Base-by-base conservation (phyloP, 2,888 invertebrate species). In the Drosophila falleni region DNA sequence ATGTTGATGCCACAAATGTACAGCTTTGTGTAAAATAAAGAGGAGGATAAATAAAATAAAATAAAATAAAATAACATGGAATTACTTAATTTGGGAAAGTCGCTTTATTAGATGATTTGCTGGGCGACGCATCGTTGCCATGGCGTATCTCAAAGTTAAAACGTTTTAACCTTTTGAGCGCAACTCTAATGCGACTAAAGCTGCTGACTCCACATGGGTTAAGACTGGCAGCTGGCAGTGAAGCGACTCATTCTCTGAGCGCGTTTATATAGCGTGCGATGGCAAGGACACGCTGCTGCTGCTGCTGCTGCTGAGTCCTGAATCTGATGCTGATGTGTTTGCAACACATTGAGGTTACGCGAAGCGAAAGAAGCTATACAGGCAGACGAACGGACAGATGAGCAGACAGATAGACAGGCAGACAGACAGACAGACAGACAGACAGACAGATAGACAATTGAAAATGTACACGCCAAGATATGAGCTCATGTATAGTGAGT, bases 291-390 rank as follows among this genome's bases (percentile, higher is more conserved):
- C 53, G 29, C 58, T 58, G 53, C n/a, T n/a, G n/a, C n/a, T 19
- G 19, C 19, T 19, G 19, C 19, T 54, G 55, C 16, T 50, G 19
- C 26, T 42, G 77, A 71, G 54, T 65, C 58, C 72, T 66, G 66
- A 71, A 63, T 66, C 67, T 55, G 68, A 72, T 68, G 76, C 58
- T 76, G 73, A 72, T 76, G 78, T 76, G 68, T 76, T 74, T 68
- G 85, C 76, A 79, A 71, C 85, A 85, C 88, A 87, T 82, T 87
- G 88, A 74, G 88, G 86, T 87, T 84, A 85, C 80, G 71, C 70
- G 77, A 82, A 71, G 71, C 83, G 80, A 82, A 65, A 68, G 75
- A 50, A 71, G 56, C 67, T 58, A n/a, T 15, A 63, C 63, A 70
- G 53, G 47, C 55, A 44, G 71, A 13, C 49, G 55, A 47, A 42